These are phyloP conservation scores for Lysandra coridon DNA, from an alignment of 2,888 invertebrate genomes.

Conservation along the genomic window DNA sequence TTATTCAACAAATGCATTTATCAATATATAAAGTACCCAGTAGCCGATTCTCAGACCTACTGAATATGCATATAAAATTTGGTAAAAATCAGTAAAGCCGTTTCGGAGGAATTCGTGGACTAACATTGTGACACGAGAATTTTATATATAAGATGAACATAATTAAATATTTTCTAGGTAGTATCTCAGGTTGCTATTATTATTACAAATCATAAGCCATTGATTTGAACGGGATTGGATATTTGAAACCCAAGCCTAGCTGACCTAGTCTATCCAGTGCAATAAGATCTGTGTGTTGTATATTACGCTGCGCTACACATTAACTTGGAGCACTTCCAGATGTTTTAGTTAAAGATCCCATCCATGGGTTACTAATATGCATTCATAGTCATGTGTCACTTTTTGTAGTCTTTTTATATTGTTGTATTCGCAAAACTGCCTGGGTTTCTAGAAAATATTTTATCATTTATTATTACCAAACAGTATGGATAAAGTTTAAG, in stretches of 20 bases:
- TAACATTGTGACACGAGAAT: too few species aligned
- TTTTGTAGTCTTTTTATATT: neutral
- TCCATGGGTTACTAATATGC: constrained; percentile 32
- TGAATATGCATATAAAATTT: too few species aligned
- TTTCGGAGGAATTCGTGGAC: too few species aligned
- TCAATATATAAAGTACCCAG: too few species aligned
- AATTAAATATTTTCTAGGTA: too few species aligned
- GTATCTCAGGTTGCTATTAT: neutral
- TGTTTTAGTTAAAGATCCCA: constrained; percentile 42
- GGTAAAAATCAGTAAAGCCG: too few species aligned
- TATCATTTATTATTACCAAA: neutral
- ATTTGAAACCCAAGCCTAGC: neutral
- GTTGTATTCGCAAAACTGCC: neutral
- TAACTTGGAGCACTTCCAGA: constrained; percentile 44
- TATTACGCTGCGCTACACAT: constrained; percentile 38
- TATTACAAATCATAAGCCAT: neutral
- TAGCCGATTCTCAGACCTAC: too few species aligned
- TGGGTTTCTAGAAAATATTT: neutral
- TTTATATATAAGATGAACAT: too few species aligned
- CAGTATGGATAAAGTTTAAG: neutral
- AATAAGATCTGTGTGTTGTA: neutral
- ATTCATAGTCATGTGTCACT: neutral
- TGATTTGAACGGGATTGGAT: neutral
- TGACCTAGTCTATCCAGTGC: neutral
- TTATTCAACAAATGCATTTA: too few species aligned